Percentiles rank a stretch among this genome's conserved stretches.
Conservation (phyloP, 2,888 invertebrate species). For the Drosophila crucigera region DNA sequence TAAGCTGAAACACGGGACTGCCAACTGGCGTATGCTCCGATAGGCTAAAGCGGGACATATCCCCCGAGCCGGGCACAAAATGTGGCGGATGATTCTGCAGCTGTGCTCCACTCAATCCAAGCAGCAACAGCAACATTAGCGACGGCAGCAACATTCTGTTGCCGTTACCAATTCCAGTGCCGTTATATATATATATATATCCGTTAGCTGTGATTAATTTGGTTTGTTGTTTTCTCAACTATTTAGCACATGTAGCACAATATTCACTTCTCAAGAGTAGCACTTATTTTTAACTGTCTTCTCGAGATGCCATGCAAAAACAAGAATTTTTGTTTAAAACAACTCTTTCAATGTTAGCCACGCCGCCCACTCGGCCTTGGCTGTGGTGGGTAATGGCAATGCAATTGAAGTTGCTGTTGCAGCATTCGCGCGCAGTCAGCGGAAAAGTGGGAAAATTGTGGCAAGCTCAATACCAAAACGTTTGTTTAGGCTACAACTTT, state of each 20-base stretch:
- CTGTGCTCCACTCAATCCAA: slow-evolving; percentile 83
- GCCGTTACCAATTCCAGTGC: slow-evolving; percentile 71
- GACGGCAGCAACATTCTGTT: slow-evolving; percentile 67
- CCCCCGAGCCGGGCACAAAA: slow-evolving; percentile 90
- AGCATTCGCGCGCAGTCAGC: slow-evolving; percentile 44
- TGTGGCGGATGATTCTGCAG: slow-evolving; percentile 90
- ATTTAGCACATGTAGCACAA: slow-evolving; percentile 70
- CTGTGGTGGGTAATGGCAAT: slow-evolving; percentile 30
- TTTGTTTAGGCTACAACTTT: slow-evolving; percentile 19
- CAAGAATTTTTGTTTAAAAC: slow-evolving; percentile 38
- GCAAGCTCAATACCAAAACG: slow-evolving; percentile 17
- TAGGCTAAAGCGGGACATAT: slow-evolving; percentile 91
- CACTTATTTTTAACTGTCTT: slow-evolving; percentile 15
- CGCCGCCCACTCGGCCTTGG: slow-evolving; percentile 70
- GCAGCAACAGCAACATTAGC: slow-evolving; percentile 46
- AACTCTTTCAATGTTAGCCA: slow-evolving; percentile 68
- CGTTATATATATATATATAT: slow-evolving; percentile 64
- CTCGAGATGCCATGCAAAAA: slow-evolving; percentile 35
- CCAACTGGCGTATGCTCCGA: slow-evolving; percentile 91
- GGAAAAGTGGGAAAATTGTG: slow-evolving; percentile 29
- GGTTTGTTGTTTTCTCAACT: slow-evolving; percentile 51
- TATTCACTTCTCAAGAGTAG: slow-evolving; percentile 16
- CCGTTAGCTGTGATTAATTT: slow-evolving; percentile 58
- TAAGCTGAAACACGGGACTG: slow-evolving; percentile 91
- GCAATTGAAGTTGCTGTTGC: slow-evolving; percentile 31